These are phyloP conservation scores for Palythoa grandis DNA, from an alignment of 92 coral and sea anemone genomes.

Conservation along the genomic window DNA sequence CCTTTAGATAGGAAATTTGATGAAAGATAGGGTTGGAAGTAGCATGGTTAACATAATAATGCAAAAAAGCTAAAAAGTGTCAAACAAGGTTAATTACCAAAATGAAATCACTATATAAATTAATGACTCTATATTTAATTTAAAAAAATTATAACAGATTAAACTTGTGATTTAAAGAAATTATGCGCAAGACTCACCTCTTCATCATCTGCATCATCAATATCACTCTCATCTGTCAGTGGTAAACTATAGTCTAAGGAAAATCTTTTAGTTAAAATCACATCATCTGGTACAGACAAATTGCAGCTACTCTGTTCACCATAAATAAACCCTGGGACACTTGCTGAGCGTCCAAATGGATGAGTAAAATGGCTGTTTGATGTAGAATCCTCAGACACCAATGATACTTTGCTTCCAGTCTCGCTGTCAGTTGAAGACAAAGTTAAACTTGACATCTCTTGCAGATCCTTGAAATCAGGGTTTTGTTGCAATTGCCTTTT, in stretches of 20 bases:
- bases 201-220: conserved; percentile 19
- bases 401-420: background rate
- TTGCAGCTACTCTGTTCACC: background rate
- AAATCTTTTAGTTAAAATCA: conserved; percentile 3
- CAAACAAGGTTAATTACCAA: background rate
- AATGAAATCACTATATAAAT: too few relatives aligned
- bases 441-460: conserved; percentile 20
- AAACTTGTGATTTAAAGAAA: too few relatives aligned
- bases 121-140: too few relatives aligned
- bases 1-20: too few relatives aligned
- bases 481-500: background rate
- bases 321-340: conserved; percentile 25
- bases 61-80: too few relatives aligned
- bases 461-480: background rate
- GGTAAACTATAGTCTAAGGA: conserved; percentile 26
- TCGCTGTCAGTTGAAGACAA: conserved; percentile 21
- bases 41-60: too few relatives aligned
- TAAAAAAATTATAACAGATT: too few relatives aligned
- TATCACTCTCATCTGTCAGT: conserved; percentile 27
- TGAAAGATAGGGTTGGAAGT: too few relatives aligned
- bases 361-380: background rate
- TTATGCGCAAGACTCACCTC: conserved; percentile 9
- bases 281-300: conserved; percentile 12
- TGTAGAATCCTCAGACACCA: background rate
- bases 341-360: conserved; percentile 25